Base-by-base conservation (phyloP, 2,797 vertebrate species). In the Remorina albescens region DNA sequence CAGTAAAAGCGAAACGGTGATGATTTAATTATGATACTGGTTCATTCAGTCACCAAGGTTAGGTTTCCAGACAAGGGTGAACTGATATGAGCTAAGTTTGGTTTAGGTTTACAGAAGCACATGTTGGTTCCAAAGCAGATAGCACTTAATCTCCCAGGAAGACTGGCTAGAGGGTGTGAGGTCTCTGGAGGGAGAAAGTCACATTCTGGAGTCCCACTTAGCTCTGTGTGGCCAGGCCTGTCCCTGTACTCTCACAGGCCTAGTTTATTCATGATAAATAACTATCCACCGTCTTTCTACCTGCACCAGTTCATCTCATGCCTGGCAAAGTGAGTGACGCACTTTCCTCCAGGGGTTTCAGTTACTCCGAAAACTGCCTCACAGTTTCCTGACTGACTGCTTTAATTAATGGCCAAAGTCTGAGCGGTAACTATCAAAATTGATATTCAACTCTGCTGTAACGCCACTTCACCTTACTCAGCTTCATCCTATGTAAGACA, bases 21-120 rank as follows among this genome's bases (percentile, higher is more conserved):
- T 98, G 91, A 98, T 98, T 99, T 98, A 99, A 98, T 99, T 94
- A 98, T 98, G 96, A 96, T 74, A 92, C 94, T 84, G 81, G 93
- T 94, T 94, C 95, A 95, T 93, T 97, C 95, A 97, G 95, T 93
- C 94, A 89, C 80, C 74, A 67, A 91, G 96, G 94, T 96, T 95
- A 80, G 74, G 93, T 97, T 97, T 97, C 96, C 83, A 93, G 93
- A 92, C 93, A 90, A 90, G 95, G 94, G 93, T 94, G 95, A 90
- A 82, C 87, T 82, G 78, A 93, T 86, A 85, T 44, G 78, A 84
- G 74, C 74, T 21, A 67, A 89, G 90, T 88, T 90, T 86, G 95
- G 95, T 92, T 96, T 95, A 94, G 61, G 90, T 93, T 96, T 96
- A 93, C 95, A 93, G 61, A 70, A 90, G 88, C 91, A 90, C 86